phyloP scores from a whole-genome alignment of 2,797 vertebrate genomes.

The Amazona finschi region DNA sequence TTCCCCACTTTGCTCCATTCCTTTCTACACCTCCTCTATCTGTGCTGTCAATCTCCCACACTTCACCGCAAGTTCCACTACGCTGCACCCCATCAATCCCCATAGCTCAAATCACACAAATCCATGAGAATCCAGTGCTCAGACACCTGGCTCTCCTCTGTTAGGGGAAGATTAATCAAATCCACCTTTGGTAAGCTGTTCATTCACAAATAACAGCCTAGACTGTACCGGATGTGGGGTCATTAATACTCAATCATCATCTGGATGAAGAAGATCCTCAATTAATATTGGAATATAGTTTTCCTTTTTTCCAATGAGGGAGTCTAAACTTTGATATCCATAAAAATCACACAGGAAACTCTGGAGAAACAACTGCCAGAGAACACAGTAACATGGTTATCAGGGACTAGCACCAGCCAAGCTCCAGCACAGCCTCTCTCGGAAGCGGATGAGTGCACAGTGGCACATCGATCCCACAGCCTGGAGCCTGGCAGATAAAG shows the following conservation, averaged over 20 bases:
- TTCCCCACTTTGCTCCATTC: background rate
- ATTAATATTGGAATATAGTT: background rate
- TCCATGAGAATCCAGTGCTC: background rate
- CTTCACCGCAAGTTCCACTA: background rate
- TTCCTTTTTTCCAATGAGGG: background rate
- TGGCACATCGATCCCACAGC: slow-evolving; percentile 48
- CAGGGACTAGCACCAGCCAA: slow-evolving; percentile 7
- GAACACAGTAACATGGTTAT: background rate
- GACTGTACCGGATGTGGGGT: background rate
- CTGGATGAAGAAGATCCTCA: background rate
- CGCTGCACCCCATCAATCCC: background rate
- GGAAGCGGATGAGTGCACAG: background rate
- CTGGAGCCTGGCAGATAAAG: slow-evolving; percentile 59
- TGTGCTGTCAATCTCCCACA: background rate
- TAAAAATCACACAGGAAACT: background rate
- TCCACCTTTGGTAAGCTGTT: background rate
- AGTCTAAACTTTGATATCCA: background rate
- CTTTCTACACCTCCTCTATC: background rate
- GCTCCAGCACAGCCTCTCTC: background rate
- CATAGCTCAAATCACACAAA: background rate
- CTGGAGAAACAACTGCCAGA: background rate
- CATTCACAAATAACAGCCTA: background rate
- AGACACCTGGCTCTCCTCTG: background rate
- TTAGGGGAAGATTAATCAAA: background rate
- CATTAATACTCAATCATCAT: background rate